Evolutionary conservation across 2,888 invertebrate genomes (phyloP).

Genomic region (Ecdyonurus torrentis): DNA sequence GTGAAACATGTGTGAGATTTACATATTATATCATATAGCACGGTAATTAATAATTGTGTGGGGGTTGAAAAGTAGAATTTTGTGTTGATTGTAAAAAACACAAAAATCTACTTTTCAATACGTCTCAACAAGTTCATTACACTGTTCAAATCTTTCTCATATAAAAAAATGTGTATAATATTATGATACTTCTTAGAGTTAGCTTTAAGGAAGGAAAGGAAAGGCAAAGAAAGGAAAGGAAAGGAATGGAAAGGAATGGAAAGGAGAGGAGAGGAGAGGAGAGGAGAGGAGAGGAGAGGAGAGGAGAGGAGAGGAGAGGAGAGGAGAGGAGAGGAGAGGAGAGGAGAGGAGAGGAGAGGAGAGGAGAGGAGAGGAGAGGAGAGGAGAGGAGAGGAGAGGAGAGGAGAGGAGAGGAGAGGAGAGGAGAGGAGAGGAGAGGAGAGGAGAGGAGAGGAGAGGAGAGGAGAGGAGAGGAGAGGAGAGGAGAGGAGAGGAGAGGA

Average conservation of each 20-base stretch:
- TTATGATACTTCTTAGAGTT: too few relatives aligned
- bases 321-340: conserved; percentile 2
- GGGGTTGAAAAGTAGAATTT: too few relatives aligned
- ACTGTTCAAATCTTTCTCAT: too few relatives aligned
- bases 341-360: conserved; percentile 1
- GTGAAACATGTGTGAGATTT: too few relatives aligned
- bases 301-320: conserved; percentile 2
- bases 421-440: not conserved
- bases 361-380: conserved; percentile 1
- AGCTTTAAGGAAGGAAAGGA: too few relatives aligned
- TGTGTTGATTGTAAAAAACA: too few relatives aligned
- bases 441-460: not conserved
- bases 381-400: conserved; percentile 1
- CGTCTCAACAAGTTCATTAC: too few relatives aligned
- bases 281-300: conserved; percentile 2
- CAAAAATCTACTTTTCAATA: too few relatives aligned
- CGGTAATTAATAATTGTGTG: too few relatives aligned
- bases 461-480: not conserved
- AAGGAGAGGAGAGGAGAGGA: conserved; percentile 1
- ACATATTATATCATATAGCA: too few relatives aligned
- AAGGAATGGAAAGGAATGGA: not conserved
- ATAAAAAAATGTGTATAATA: not conserved
- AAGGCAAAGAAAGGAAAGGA: conserved; percentile 1
- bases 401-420: conserved; percentile 4
- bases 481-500: not conserved